Evolutionary conservation across 1,140 invertebrate species (phyloP), one percentile per base, ranked within the genome.

Genomic region (Anastatus disparis): DNA sequence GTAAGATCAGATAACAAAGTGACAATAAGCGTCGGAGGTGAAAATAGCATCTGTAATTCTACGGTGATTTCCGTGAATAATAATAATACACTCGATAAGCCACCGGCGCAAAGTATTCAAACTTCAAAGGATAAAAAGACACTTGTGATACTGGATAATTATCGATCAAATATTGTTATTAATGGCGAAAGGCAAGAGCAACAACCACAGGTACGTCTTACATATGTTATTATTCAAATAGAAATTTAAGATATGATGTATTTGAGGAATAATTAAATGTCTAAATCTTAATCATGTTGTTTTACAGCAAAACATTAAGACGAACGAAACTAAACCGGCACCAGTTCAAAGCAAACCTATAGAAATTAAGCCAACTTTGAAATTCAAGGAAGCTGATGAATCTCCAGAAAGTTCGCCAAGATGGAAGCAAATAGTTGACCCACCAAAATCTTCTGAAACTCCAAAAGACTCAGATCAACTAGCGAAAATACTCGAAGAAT

Each of bases 11-110:
- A 76, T 15, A 86, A 86, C 66, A 86, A 84, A 55, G 84, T 86
- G 6, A 87, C 84, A 10, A 85, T 87, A 50, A 87, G 84, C 67
- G 84, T 87, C 0, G 81, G 83, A 3, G 83, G 85, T 0, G 81
- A 87, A 15, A 79, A 79, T 53, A 85, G 75, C 55, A 72, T 82
- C n/a, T 85, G 83, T 56, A 85, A 84, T 68, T 82, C 85, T 6
- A 85, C 84, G 0, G 83, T 86, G 13, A 85, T 85, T 27, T 80
- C 84, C 3, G 81, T 86, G 0, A 86, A 85, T 24, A 59, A 31
- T 35, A 50, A 31, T 3, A n/a, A n/a, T n/a, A 6, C 29, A 3
- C 10, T 24, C 6, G 53, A 64, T 7, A 38, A 0, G 1, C 72
- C 65, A 38, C 71, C 80, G 0, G n/a, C n/a, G n/a, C n/a, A n/a